phyloP scores from a whole-genome alignment of 2,113 vertebrate species.

The Hypanus sabinus region DNA sequence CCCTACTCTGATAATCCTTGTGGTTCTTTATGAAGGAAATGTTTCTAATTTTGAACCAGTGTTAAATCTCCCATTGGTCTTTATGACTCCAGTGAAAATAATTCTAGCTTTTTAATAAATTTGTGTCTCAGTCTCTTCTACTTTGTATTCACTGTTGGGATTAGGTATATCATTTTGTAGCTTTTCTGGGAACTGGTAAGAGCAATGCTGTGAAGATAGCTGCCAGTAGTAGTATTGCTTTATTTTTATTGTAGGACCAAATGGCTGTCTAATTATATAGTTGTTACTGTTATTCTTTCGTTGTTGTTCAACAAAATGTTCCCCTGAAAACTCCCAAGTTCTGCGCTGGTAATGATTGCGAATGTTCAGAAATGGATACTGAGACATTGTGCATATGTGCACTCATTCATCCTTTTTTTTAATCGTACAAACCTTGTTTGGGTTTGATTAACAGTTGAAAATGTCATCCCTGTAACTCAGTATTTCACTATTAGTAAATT shows the following conservation, averaged over 20 bases:
- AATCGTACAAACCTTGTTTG: not conserved
- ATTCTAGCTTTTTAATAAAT: not conserved
- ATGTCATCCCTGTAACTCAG: not conserved
- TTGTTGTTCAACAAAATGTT: not conserved
- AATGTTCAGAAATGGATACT: not conserved
- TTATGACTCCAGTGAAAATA: not conserved
- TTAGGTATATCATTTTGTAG: not conserved
- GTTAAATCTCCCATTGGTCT: not conserved
- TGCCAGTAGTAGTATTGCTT: not conserved
- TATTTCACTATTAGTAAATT: not conserved
- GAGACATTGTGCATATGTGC: not conserved
- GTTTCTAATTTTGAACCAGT: not conserved
- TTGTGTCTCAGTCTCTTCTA: not conserved
- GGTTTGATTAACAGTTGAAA: not conserved
- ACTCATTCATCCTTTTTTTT: not conserved
- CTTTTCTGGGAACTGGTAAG: not conserved
- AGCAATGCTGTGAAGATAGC: not conserved
- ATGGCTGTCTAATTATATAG: not conserved
- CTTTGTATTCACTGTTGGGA: not conserved
- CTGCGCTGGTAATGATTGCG: not conserved
- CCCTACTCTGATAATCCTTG: too few species aligned
- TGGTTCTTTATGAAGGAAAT: not conserved
- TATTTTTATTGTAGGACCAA: not conserved
- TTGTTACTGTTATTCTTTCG: not conserved
- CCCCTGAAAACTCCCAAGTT: not conserved